Percentiles rank a stretch among this genome's conserved stretches.
Evolutionary conservation across 2,797 vertebrate genomes (phyloP).

Genomic region (Rhadinocentrus ornatus): DNA sequence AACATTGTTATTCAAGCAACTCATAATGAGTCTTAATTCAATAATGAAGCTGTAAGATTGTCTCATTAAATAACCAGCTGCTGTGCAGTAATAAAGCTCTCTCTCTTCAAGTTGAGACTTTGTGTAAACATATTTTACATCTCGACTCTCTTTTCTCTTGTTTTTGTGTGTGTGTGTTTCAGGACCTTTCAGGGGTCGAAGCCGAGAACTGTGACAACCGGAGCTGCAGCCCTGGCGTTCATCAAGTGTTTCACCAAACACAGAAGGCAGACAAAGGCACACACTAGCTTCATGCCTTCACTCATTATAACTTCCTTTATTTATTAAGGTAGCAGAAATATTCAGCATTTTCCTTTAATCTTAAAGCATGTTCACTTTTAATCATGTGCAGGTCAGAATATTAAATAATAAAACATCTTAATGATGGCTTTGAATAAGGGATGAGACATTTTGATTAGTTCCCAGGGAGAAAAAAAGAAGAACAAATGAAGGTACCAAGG

Average conservation of each 20-base stretch:
- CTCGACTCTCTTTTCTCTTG: slow-evolving; percentile 28
- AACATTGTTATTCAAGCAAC: slow-evolving; percentile 21
- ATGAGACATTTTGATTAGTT: neutral
- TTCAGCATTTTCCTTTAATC: neutral
- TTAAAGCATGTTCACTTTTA: neutral
- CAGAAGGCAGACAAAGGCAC: slow-evolving; percentile 4
- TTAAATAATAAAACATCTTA: neutral
- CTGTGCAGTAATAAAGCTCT: slow-evolving; percentile 37
- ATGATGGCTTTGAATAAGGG: neutral
- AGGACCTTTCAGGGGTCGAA: slow-evolving; percentile 49
- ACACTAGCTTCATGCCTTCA: neutral
- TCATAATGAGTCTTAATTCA: slow-evolving; percentile 56
- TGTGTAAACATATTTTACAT: slow-evolving; percentile 21
- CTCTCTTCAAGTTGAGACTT: slow-evolving; percentile 26
- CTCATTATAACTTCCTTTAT: neutral
- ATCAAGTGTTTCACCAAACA: slow-evolving; percentile 29
- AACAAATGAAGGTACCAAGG: neutral
- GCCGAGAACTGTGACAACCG: slow-evolving; percentile 12
- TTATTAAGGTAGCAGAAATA: neutral
- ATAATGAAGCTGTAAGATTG: slow-evolving; percentile 41
- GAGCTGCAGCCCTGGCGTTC: neutral
- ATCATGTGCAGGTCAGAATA: neutral
- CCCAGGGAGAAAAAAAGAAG: neutral
- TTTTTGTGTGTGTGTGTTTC: slow-evolving; percentile 23
- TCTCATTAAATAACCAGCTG: slow-evolving; percentile 55